Evolutionary conservation across 1,140 invertebrate genomes (phyloP), one percentile per base, ranked within the genome.

Genomic region (Anthonomus grandis): DNA sequence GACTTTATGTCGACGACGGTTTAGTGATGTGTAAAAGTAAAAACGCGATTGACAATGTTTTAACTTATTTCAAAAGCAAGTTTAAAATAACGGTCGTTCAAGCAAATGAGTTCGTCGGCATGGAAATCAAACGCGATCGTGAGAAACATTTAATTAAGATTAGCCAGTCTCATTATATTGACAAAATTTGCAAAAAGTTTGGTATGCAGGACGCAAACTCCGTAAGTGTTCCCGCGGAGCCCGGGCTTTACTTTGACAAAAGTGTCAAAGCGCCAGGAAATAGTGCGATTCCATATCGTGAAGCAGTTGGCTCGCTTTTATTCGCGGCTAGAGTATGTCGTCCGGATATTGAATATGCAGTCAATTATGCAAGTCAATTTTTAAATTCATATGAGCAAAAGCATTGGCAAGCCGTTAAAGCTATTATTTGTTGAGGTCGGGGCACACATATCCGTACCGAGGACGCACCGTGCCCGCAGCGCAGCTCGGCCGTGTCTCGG

Each of bases 301-400:
- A 76, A 55, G 55, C 68, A n/a, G 63, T 76, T 21, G 72, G 74
- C 18, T 55, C 49, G 22, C 57, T 78, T 21, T 47, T 76, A 39
- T 76, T 73, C 68, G 34, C 74, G n/a, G 51, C 69, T 24, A 48
- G 61, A 15, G 55, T 54, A 4, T 69, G 70, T 6, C 41, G 76
- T 37, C 76, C 74, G 22, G 76, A 79, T 62, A 70, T 78, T 18
- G 49, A 69, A 6, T 76, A 61, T 51, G 65, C 73, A 5, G 75
- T 78, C 0, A 70, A 56, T 52, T 19, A 52, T 19, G 47, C 70
- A 10, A 65, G 59, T 21, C 60, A 67, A 46, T 69, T 64, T 42
- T 59, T 65, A 13, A 60, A 59, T 9, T 57, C 60, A 19, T 69
- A 55, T 18, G 51, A 44, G 9, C 15, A 41, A 50, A 15, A 42